A percentile compares a stretch with the other conserved stretches of the same genome.
Conservation (phyloP, 1,140 invertebrate species). For the Drosophila kikkawai region DNA sequence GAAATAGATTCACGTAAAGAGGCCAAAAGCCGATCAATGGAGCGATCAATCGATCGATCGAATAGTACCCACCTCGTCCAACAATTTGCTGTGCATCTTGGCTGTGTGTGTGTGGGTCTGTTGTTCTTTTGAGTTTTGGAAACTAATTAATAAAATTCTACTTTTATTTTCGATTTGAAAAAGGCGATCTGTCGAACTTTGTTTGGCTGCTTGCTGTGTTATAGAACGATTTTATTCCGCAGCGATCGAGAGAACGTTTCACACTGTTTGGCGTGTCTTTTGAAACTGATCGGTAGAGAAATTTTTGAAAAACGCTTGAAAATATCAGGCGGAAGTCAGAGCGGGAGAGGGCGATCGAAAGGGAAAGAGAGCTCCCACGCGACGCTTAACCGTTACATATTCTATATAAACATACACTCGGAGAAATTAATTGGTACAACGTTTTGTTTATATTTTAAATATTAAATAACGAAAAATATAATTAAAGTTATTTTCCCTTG, state of each 20-base stretch:
- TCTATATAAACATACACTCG: constrained; percentile 27
- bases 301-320: constrained; percentile 64
- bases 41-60: constrained; percentile 4
- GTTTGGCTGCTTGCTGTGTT: constrained; percentile 16
- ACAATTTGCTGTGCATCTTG: constrained; percentile 81
- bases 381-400: constrained; percentile 50
- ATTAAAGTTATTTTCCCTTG: not conserved
- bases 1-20: constrained; percentile 45
- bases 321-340: constrained; percentile 28
- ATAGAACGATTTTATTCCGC: not conserved
- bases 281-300: constrained; percentile 69
- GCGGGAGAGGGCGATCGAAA: constrained; percentile 8
- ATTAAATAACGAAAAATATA: not conserved
- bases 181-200: constrained; percentile 24
- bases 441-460: not conserved
- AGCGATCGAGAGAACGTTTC: constrained; percentile 44
- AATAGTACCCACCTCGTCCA: constrained; percentile 76
- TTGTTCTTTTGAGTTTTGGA: constrained; percentile 3
- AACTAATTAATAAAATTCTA: constrained; percentile 45
- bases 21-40: not conserved
- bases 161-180: constrained; percentile 32
- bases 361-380: constrained; percentile 38
- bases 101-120: constrained; percentile 15
- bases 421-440: not conserved
- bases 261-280: constrained; percentile 71